A percentile compares a stretch with the other conserved stretches of the same genome.
Evolutionary conservation across 2,888 invertebrate species (phyloP).

Genomic region (Temnothorax unifasciatus): DNA sequence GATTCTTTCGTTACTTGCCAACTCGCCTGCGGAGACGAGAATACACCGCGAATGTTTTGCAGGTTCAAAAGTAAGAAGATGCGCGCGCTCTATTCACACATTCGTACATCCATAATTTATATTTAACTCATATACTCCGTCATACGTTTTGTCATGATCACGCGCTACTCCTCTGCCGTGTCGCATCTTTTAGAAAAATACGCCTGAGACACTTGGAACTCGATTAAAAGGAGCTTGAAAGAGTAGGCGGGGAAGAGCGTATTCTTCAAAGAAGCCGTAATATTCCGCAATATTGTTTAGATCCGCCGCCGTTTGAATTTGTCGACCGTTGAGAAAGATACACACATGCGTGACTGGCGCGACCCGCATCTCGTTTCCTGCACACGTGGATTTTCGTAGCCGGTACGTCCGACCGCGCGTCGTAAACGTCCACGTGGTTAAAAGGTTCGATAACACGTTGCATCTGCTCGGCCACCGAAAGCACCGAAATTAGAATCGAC

Average conservation of each 20-base stretch:
- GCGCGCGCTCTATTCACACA: conserved; percentile 48
- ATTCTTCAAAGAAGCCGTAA: not conserved
- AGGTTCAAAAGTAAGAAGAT: conserved; percentile 28
- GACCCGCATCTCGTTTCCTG: conserved; percentile 79
- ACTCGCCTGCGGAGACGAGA: conserved; percentile 72
- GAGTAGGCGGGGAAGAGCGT: not conserved
- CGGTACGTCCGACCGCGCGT: conserved; percentile 56
- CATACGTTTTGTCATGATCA: conserved; percentile 48
- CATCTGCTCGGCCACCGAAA: conserved; percentile 71
- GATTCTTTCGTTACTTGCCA: conserved; percentile 72
- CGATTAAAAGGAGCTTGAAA: conserved; percentile 33
- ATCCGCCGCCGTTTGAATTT: conserved; percentile 31
- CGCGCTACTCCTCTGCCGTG: conserved; percentile 39
- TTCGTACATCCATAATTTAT: conserved; percentile 42
- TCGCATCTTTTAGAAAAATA: conserved; percentile 56
- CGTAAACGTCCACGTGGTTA: conserved; percentile 77
- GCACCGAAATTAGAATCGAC: conserved; percentile 69
- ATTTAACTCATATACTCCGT: conserved; percentile 24
- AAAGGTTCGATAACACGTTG: conserved; percentile 77
- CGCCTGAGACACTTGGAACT: conserved; percentile 61
- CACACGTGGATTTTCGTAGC: conserved; percentile 77
- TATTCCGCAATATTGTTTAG: conserved; percentile 32
- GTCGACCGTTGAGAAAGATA: conserved; percentile 63
- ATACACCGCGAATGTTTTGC: conserved; percentile 70
- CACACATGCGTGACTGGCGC: conserved; percentile 72